Base-by-base conservation (phyloP, 2,113 vertebrate species). In the Meleagris gallopavo region DNA sequence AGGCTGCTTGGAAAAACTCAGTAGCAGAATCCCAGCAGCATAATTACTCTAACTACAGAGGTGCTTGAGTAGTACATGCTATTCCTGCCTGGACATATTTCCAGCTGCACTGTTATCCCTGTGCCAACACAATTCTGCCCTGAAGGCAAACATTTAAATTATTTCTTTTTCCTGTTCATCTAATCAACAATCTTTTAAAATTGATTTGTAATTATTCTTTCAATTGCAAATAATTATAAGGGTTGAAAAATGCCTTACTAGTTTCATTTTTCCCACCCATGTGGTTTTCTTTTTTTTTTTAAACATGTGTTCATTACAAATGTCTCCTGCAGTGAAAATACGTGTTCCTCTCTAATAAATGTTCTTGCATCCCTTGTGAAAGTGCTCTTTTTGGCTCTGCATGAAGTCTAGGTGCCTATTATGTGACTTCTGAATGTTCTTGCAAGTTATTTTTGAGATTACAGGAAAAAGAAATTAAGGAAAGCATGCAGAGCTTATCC, bases 31-130 rank as follows among this genome's bases (percentile, higher is more conserved):
- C 41, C 5, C 41, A 46, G 2, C 10, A 67, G 21, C 54, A 13
- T 36, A 36, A 4, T 48, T 61, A 21, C 0, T 66, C 34, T n/a
- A 0, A 30, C 34, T 21, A 2, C 3, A 10, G 6, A 4, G 11
- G 67, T 13, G 10, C 40, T 65, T 32, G 11, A 8, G 32, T 29
- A n/a, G 61, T 43, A 5, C 3, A 0, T 34, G 24, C 64, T 22
- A 2, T 8, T 65, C 65, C 77, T 77, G 48, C 67, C 83, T 17
- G 19, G 29, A 19, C 69, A 38, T 30, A 55, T 29, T 34, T 55
- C 34, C n/a, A 46, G 29, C 55, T 74, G 10, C 70, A 17, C 0
- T 57, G 30, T n/a, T 45, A 4, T 5, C 62, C 60, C 50, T 77
- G 9, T 29, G 38, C 83, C 46, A 38, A 0, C 11, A 4, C 5